phyloP scores from a whole-genome alignment of 2,113 vertebrate genomes.

The Paracyprichromis sp. region DNA sequence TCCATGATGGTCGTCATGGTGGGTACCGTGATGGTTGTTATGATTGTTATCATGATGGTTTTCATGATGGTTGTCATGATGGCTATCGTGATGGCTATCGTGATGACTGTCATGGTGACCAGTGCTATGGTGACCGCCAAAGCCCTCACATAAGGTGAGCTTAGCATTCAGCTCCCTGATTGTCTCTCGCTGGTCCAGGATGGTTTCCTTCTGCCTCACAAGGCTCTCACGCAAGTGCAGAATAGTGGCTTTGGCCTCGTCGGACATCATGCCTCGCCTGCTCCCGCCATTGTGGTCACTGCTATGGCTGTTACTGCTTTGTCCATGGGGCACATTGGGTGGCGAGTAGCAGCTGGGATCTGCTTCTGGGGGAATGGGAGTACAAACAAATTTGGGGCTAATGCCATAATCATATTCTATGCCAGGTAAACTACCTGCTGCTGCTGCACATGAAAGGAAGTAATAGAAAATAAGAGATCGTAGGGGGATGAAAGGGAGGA shows the following conservation, averaged over 20 bases:
- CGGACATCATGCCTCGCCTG: conserved; percentile 57
- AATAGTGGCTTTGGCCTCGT: conserved; percentile 79
- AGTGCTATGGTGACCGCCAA: conserved; percentile 49
- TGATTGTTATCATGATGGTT: neutral
- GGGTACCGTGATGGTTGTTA: neutral
- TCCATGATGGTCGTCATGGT: conserved; percentile 45
- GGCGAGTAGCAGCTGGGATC: conserved; percentile 72
- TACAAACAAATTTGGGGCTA: conserved; percentile 76
- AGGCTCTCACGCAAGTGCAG: conserved; percentile 76
- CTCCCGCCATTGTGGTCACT: conserved; percentile 25
- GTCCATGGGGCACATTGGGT: conserved; percentile 44
- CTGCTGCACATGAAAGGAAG: conserved; percentile 43
- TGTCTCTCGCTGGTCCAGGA: conserved; percentile 78
- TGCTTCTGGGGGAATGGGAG: conserved; percentile 73
- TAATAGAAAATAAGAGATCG: conserved; percentile 45
- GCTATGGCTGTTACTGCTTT: conserved; percentile 7
- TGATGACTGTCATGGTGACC: conserved; percentile 51
- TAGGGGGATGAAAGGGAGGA: neutral
- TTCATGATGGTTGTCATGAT: neutral
- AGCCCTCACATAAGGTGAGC: conserved; percentile 75
- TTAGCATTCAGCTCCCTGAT: conserved; percentile 79
- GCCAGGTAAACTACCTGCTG: conserved; percentile 40
- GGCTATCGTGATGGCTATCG: conserved; percentile 38
- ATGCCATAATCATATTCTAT: conserved; percentile 61
- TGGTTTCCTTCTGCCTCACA: conserved; percentile 79